A percentile compares a stretch with the other conserved stretches of the same genome.
Evolutionary conservation across 2,797 vertebrate genomes (phyloP).

Genomic region (Prunella strophiata): DNA sequence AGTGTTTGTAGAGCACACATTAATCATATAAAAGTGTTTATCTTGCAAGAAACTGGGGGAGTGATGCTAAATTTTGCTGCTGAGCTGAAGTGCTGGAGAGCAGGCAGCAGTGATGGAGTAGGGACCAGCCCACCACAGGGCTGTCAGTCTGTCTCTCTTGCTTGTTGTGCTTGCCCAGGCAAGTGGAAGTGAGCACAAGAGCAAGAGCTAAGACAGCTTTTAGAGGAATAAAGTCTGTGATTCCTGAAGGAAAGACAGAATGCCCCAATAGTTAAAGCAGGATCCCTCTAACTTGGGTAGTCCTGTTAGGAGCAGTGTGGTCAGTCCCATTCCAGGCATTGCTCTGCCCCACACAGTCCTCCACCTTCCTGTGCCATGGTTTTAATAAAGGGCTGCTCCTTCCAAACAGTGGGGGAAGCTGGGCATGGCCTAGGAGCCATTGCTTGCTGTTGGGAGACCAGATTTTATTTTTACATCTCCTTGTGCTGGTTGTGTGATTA

Average conservation of each 20-base stretch:
- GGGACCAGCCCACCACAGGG: background rate
- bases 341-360: background rate
- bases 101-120: background rate
- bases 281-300: background rate
- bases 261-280: background rate
- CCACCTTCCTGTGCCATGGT: background rate
- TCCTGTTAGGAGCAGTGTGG: background rate
- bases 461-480: background rate
- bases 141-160: background rate
- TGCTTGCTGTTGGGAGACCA: background rate
- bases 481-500: background rate
- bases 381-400: background rate
- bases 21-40: background rate
- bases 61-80: fast-evolving
- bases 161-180: background rate
- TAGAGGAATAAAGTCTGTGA: background rate
- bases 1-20: background rate
- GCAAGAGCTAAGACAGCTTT: background rate
- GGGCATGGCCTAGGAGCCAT: background rate
- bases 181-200: background rate
- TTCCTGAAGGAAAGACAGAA: background rate
- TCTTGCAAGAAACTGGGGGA: background rate
- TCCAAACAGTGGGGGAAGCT: background rate
- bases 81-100: background rate
- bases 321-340: background rate